These are phyloP conservation scores for Lasioglossum leucozonium DNA, from an alignment of 2,888 invertebrate genomes.

Conservation along the genomic window DNA sequence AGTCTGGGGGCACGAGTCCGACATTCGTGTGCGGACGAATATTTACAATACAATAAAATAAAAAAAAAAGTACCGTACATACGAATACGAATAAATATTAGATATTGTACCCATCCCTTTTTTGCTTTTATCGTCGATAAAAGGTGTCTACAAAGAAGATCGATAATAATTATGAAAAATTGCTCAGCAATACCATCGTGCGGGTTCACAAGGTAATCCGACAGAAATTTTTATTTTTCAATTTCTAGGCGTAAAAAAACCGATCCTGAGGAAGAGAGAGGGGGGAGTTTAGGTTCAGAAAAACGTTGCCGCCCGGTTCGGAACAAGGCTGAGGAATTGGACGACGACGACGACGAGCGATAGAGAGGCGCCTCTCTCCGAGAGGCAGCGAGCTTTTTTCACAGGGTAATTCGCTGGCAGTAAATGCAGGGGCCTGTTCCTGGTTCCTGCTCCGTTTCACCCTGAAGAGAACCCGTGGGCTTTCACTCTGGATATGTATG, in stretches of 20 bases:
- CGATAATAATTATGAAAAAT: neutral
- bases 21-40: too few relatives aligned
- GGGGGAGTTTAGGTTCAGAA: neutral
- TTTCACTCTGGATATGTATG: slow-evolving; percentile 54
- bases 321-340: slow-evolving; percentile 28
- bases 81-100: too few relatives aligned
- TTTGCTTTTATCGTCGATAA: too few relatives aligned
- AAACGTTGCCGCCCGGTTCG: neutral
- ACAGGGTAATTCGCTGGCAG: slow-evolving; percentile 49
- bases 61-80: too few relatives aligned
- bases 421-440: slow-evolving; percentile 63
- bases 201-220: neutral
- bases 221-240: neutral
- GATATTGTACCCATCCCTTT: too few relatives aligned
- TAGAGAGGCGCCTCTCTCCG: slow-evolving; percentile 47
- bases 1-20: too few relatives aligned
- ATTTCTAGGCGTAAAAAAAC: neutral
- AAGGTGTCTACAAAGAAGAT: neutral
- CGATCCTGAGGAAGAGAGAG: neutral
- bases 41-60: too few relatives aligned
- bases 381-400: slow-evolving; percentile 45
- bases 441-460: slow-evolving; percentile 61
- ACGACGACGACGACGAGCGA: slow-evolving; percentile 31
- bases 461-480: slow-evolving; percentile 46
- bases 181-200: neutral